Evolutionary conservation across 1,140 invertebrate species (phyloP), one percentile per base, ranked within the genome.

Genomic region (Marisa cornuarietis): DNA sequence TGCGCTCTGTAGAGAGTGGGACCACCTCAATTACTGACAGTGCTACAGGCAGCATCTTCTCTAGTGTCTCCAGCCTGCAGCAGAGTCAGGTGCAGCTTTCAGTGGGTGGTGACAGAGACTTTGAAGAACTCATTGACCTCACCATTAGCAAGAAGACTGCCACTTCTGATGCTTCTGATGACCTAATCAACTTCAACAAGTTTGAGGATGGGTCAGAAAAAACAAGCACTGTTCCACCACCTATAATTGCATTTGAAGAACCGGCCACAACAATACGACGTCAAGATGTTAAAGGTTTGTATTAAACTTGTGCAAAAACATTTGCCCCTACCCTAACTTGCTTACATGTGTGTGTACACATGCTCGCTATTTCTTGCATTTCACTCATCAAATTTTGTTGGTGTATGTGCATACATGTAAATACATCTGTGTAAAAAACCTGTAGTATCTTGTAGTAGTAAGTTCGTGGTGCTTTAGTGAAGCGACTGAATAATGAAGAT

Each of bases 221-320:
- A n/a, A 81, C 63, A 14, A 74, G 81, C 18, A 72, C 79, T 69
- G 68, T 81, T 71, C 81, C 81, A 71, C 84, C 84, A 66, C 85
- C 87, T 62, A 82, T 88, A 42, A 85, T 88, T 79, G 86, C 87
- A 72, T 88, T 88, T 79, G 87, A 88, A 81, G 87, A 88, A 69
- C 87, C 87, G 82, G 82, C 87, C 84, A 83, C 83, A 79, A 79
- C 81, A 73, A 77, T 68, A 42, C 63, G 63, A n/a, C 79, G 84
- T 83, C 87, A 88, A 78, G 87, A 88, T 84, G 85, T 87, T 78
- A 62, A 85, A 86, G 87, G 65, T 68, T 31, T 68, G 65, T 68
- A 31, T 18, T n/a, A n/a, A n/a, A 68, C 13, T 2, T 8, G 65
- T 68, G 65, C 22, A 22, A 63, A 63, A 20, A 13, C 22, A 18